Conservation (phyloP, 2,888 invertebrate species). For the Bibio marci region DNA sequence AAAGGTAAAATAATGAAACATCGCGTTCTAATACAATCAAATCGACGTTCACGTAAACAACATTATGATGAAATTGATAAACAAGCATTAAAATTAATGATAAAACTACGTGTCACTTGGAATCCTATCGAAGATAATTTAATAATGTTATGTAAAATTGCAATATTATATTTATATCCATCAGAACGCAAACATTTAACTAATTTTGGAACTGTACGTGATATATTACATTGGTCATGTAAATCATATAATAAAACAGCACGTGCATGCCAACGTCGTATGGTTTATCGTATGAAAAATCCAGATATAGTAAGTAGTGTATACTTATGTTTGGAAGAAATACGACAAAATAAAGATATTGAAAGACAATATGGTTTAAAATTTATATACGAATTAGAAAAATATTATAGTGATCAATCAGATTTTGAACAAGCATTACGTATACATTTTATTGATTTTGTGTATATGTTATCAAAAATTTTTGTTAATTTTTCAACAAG, state of each 20-base stretch:
- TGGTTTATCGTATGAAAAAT: constrained; percentile 42
- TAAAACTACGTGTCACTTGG: constrained; percentile 44
- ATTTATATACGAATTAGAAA: constrained; percentile 22
- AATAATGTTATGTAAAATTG: constrained; percentile 47
- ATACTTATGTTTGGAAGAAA: constrained; percentile 39
- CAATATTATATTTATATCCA: constrained; percentile 29
- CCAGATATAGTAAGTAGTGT: constrained; percentile 39
- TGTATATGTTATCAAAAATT: constrained; percentile 19
- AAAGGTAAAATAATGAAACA: too few relatives aligned
- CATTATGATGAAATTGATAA: constrained; percentile 45
- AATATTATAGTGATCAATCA: constrained; percentile 17
- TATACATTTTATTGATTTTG: constrained; percentile 24
- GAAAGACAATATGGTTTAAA: constrained; percentile 27
- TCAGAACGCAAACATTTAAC: constrained; percentile 22
- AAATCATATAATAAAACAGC: constrained; percentile 48
- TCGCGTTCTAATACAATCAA: too few relatives aligned
- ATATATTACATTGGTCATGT: constrained; percentile 34
- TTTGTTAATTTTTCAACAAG: constrained; percentile 15
- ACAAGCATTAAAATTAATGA: constrained; percentile 42
- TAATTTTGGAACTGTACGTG: constrained; percentile 33
- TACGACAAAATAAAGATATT: constrained; percentile 37
- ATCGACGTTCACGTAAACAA: constrained; percentile 9
- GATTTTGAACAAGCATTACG: constrained; percentile 19
- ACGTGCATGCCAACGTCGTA: constrained; percentile 44
- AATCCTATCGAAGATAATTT: constrained; percentile 48